phyloP scores from a whole-genome alignment of 2,888 invertebrate genomes.

The Pterostichus niger region DNA sequence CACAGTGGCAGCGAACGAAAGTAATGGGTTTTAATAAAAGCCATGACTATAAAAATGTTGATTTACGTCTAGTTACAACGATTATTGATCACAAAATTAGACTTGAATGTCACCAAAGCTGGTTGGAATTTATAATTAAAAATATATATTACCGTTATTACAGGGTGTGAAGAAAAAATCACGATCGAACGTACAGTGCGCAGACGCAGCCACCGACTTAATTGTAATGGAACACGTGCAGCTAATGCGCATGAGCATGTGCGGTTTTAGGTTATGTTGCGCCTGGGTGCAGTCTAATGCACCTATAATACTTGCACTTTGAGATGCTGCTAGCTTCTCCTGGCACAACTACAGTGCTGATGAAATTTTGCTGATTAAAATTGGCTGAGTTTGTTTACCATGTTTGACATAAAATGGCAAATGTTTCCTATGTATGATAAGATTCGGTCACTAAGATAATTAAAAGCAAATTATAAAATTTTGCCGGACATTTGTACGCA shows the following conservation, averaged over 20 bases:
- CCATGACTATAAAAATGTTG: slow-evolving; percentile 77
- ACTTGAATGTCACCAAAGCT: slow-evolving; percentile 64
- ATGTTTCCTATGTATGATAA: neutral
- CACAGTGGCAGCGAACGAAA: slow-evolving; percentile 72
- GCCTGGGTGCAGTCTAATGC: slow-evolving; percentile 24
- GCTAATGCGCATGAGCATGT: slow-evolving; percentile 37
- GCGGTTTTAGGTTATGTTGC: slow-evolving; percentile 44
- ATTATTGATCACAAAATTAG: slow-evolving; percentile 75
- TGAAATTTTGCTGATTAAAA: slow-evolving; percentile 40
- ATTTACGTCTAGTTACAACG: slow-evolving; percentile 77
- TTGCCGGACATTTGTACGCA: too few species aligned
- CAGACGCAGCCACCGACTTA: slow-evolving; percentile 15
- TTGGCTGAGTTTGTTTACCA: slow-evolving; percentile 11
- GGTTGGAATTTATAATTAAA: slow-evolving; percentile 66
- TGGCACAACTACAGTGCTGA: neutral
- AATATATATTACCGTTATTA: slow-evolving; percentile 64
- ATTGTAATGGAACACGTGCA: slow-evolving; percentile 46
- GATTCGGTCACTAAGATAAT: neutral
- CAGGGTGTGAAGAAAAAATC: slow-evolving; percentile 53
- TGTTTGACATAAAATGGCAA: neutral
- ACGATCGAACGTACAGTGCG: slow-evolving; percentile 26
- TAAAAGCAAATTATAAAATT: neutral
- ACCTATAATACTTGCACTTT: slow-evolving; percentile 13
- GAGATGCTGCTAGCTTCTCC: neutral
- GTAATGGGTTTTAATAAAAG: slow-evolving; percentile 78